Evolutionary conservation across 2,797 vertebrate genomes (phyloP).

Genomic region (Callimico goeldii): DNA sequence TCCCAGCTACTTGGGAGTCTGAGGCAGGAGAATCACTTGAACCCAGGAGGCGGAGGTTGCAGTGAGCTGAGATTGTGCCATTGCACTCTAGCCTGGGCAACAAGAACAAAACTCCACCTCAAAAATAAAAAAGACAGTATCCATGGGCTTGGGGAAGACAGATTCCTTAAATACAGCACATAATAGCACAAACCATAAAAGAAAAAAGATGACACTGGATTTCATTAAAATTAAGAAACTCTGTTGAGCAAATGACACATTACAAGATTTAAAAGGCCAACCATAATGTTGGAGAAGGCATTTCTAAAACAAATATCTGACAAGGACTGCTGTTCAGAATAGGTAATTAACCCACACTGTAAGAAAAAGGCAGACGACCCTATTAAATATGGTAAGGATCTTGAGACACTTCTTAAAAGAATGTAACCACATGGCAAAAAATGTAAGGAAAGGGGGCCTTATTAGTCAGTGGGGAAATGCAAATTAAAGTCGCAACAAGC

Average conservation of each 20-base stretch:
- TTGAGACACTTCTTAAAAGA: not conserved
- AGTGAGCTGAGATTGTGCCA: no score
- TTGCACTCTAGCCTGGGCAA: no score
- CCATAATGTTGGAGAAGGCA: not conserved
- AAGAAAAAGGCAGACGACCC: not conserved
- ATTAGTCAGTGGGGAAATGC: not conserved
- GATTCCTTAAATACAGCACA: not conserved
- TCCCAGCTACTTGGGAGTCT: no score
- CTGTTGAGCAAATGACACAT: not conserved
- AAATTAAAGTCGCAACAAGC: not conserved
- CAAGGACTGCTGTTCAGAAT: not conserved
- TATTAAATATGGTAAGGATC: not conserved
- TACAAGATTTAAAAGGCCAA: not conserved
- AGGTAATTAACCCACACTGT: not conserved
- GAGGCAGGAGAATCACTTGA: no score
- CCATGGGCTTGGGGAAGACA: not conserved
- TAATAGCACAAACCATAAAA: not conserved
- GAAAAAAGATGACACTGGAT: not conserved
- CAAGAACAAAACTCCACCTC: no score
- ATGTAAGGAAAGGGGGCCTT: not conserved
- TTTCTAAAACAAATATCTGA: not conserved
- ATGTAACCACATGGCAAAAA: not conserved
- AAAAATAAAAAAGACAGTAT: not conserved
- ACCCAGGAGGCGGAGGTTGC: no score
- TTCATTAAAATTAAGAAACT: conserved; percentile 21